Evolutionary conservation across 2,888 invertebrate genomes (phyloP), one percentile per base, ranked within the genome.

Genomic region (Caenorhabditis plicata): DNA sequence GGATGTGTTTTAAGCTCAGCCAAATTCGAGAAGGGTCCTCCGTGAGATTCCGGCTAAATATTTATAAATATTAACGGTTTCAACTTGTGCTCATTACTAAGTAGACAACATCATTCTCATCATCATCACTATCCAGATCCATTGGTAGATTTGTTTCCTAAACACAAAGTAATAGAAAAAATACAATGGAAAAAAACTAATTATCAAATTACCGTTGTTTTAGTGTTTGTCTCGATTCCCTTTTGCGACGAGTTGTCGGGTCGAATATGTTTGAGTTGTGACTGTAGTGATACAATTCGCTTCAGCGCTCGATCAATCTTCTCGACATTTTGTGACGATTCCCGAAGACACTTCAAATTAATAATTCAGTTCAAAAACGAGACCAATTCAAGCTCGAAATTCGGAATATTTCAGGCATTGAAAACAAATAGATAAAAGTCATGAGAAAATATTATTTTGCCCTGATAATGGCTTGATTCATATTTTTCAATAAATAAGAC

Each of bases 11-110:
- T 87, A 47, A 94, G 85, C 73, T 88, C 88, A 17, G 88, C 87
- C 51, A 93, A 86, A 70, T 88, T 88, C 79, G 89, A 90, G 82
- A 95, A 96, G 55, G 93, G 89, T 0, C 92, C 92, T 5, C 54
- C 57, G 64, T 91, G 90, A 77, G 90, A 89, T 80, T 90, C 90
- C 26, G 88, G 58, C 89, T 89, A 83, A 19, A 85, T 84, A 9
- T 25, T 5, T 4, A 17, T 23, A 32, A 2, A 17, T 23, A 19
- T 26, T 19, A 3, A 23, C 3, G 9, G 5, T 32, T 31, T 23
- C 31, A 7, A 23, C 15, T 19, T 29, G n/a, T 17, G 1, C 9
- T 22, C 19, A 15, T 31, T 41, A 60, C 60, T 32, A 61, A 35
- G 42, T 61, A 61, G 7, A 61, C 54, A 15, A 45, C 49, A 29